These are phyloP conservation scores for Ophonus ardosiacus DNA, from an alignment of 2,888 invertebrate genomes.

Conservation along the genomic window DNA sequence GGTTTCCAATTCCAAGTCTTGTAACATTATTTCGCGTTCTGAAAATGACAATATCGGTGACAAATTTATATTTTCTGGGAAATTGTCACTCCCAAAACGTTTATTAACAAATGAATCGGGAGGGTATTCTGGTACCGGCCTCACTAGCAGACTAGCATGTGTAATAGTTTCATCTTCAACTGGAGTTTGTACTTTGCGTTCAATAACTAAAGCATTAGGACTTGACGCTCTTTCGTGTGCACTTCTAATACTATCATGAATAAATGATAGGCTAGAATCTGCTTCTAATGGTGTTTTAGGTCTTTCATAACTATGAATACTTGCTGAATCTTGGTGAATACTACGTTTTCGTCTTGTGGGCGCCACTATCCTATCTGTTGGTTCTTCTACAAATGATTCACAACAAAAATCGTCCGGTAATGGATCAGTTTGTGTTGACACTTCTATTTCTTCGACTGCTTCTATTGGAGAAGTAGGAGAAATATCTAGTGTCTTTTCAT, in stretches of 20 bases:
- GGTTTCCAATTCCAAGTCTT: not conserved
- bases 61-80: conserved; percentile 23
- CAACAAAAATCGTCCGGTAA: conserved; percentile 87
- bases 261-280: conserved; percentile 70
- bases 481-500: conserved; percentile 64
- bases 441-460: conserved; percentile 82
- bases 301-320: conserved; percentile 73
- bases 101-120: conserved; percentile 58
- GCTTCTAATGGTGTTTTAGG: conserved; percentile 76
- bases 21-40: conserved; percentile 20
- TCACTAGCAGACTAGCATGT: conserved; percentile 82
- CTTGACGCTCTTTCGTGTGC: conserved; percentile 79
- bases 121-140: conserved; percentile 78
- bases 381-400: conserved; percentile 78
- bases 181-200: conserved; percentile 80
- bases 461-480: conserved; percentile 68
- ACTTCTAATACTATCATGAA: conserved; percentile 77
- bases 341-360: conserved; percentile 65
- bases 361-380: conserved; percentile 70
- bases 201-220: conserved; percentile 81
- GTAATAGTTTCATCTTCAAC: conserved; percentile 81
- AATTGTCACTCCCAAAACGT: conserved; percentile 55
- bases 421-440: conserved; percentile 91
- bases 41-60: conserved; percentile 7
- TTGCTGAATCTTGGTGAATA: conserved; percentile 58